Conservation (phyloP, 2,888 invertebrate species). For the Ariolimax columbianus region DNA sequence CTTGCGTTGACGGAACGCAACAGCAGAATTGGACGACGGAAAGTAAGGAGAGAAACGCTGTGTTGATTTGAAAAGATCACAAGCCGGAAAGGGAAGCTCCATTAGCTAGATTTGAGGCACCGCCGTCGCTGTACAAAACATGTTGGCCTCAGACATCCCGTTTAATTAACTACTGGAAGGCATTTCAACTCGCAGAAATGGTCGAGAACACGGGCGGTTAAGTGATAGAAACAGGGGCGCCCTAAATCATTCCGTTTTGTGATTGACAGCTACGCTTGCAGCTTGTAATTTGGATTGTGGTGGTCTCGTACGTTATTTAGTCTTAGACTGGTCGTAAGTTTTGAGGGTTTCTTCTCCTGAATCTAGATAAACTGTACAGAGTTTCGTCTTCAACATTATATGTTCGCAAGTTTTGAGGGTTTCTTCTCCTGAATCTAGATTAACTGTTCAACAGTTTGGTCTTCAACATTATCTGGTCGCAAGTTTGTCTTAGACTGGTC, state of each 20-base stretch:
- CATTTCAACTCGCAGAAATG: slow-evolving; percentile 3
- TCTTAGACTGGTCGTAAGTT: too few relatives aligned
- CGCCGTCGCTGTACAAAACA: background rate
- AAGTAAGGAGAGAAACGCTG: background rate
- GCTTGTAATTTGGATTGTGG: background rate
- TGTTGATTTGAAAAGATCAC: slow-evolving; percentile 21
- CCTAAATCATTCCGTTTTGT: background rate
- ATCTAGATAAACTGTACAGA: too few relatives aligned
- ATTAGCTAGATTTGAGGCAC: slow-evolving; percentile 38
- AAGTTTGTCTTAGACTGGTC: too few relatives aligned
- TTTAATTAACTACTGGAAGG: slow-evolving; percentile 40
- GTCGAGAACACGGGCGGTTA: slow-evolving; percentile 17
- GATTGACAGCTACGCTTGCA: slow-evolving; percentile 36
- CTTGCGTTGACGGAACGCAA: background rate
- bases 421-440: too few relatives aligned
- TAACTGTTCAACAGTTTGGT: too few relatives aligned
- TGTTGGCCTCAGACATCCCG: background rate
- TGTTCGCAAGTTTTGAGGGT: too few relatives aligned
- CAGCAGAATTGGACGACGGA: background rate
- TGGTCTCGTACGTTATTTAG: background rate
- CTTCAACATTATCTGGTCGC: too few relatives aligned
- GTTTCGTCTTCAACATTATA: too few relatives aligned
- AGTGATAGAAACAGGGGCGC: slow-evolving; percentile 33
- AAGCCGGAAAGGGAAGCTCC: slow-evolving; percentile 29
- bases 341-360: too few relatives aligned